phyloP scores from a whole-genome alignment of 1,140 invertebrate species.

The Plectrocnemia conspersa region DNA sequence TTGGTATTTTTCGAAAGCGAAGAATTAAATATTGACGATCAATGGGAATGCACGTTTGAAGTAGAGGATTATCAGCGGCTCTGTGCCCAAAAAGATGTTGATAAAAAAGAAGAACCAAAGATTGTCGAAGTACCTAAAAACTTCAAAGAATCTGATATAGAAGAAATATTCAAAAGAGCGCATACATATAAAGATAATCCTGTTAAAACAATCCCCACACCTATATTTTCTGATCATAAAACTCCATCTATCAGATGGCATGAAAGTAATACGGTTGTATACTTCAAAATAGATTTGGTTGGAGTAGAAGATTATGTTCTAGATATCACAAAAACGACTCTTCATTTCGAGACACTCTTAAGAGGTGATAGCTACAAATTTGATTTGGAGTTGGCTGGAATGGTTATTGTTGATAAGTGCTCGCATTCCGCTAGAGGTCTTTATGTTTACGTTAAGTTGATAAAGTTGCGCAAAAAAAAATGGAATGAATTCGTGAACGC shows the following conservation, averaged over 20 bases:
- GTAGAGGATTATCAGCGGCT: no score
- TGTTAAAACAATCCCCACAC: background rate
- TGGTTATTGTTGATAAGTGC: background rate
- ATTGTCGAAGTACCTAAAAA: slow-evolving; percentile 1
- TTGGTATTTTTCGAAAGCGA: no score
- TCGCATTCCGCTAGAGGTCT: background rate
- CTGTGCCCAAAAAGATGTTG: no score
- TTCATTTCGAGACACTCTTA: slow-evolving; percentile 2
- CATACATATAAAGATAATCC: background rate
- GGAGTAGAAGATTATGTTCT: slow-evolving; percentile 11
- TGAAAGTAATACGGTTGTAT: background rate
- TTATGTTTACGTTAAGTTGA: slow-evolving; percentile 1
- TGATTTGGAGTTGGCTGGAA: background rate
- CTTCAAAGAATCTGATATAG: background rate
- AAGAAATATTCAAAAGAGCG: background rate
- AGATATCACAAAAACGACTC: background rate
- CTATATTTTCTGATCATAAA: background rate
- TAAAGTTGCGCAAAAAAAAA: background rate
- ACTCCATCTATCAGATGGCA: slow-evolving; percentile 4
- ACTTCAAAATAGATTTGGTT: slow-evolving; percentile 5
- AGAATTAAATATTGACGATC: background rate
- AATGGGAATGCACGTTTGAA: background rate
- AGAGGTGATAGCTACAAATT: slow-evolving; percentile 2
- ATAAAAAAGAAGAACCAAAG: slow-evolving; percentile 4
- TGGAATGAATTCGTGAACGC: background rate